Conservation (phyloP, 2,797 vertebrate genomes). For the Echiichthys vipera region DNA sequence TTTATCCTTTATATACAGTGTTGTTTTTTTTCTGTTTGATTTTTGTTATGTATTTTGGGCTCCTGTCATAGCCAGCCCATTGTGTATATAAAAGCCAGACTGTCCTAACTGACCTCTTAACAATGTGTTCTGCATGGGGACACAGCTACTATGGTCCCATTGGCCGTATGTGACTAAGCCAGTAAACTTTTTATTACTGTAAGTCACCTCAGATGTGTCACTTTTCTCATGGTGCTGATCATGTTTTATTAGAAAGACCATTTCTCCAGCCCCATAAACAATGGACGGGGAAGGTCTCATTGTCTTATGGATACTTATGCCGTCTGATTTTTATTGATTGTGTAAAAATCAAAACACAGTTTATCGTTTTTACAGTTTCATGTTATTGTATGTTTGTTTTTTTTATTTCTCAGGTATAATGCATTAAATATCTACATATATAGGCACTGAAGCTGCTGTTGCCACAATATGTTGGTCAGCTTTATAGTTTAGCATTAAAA, state of each 20-base stretch:
- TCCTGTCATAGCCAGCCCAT: slow-evolving; percentile 27
- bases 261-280: slow-evolving; percentile 20
- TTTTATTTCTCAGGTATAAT: slow-evolving; percentile 72
- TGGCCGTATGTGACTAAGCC: slow-evolving; percentile 18
- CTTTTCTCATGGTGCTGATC: slow-evolving; percentile 46
- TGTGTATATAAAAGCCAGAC: slow-evolving; percentile 48
- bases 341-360: slow-evolving; percentile 6
- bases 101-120: slow-evolving; percentile 47
- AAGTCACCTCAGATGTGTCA: slow-evolving; percentile 37
- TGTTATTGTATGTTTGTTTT: slow-evolving; percentile 10
- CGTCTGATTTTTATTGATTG: no score
- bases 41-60: slow-evolving; percentile 47
- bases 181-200: slow-evolving; percentile 32
- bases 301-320: slow-evolving; percentile 31
- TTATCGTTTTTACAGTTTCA: slow-evolving; percentile 33
- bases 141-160: slow-evolving; percentile 44
- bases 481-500: slow-evolving; percentile 5
- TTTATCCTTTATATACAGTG: slow-evolving; percentile 59
- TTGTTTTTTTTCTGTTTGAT: slow-evolving; percentile 26
- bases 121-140: slow-evolving; percentile 61
- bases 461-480: slow-evolving; percentile 9
- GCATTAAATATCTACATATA: slow-evolving; percentile 25
- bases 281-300: background rate
- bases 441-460: slow-evolving; percentile 45
- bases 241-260: slow-evolving; percentile 22